These are phyloP conservation scores for Campopleginae sp. DNA, from an alignment of 2,888 invertebrate species.

Conservation along the genomic window DNA sequence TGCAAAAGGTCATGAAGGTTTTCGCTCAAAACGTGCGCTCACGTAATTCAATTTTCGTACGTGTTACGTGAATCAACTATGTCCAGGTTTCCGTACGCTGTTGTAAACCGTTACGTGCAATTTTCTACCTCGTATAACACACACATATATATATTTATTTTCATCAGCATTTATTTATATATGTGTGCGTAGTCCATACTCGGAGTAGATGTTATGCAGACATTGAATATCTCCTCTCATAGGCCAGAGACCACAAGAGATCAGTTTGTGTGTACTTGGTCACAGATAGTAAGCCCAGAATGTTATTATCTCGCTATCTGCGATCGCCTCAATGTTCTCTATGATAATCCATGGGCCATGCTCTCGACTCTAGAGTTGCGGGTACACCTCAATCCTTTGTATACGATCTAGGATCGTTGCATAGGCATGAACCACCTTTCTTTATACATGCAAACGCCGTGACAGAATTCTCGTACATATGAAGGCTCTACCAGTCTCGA, in stretches of 20 bases:
- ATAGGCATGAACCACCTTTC: not conserved
- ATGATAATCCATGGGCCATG: slow-evolving; percentile 42
- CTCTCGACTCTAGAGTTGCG: slow-evolving; percentile 12
- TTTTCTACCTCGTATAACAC: not conserved
- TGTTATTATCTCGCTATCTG: slow-evolving; percentile 55
- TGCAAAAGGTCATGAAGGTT: not conserved
- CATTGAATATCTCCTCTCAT: slow-evolving; percentile 15
- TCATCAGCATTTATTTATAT: not conserved
- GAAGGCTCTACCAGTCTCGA: not conserved
- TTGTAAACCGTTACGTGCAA: slow-evolving; percentile 5
- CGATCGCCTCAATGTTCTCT: slow-evolving; percentile 40
- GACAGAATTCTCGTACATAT: not conserved
- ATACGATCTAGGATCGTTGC: slow-evolving; percentile 2
- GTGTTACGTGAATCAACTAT: not conserved
- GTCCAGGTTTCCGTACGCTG: slow-evolving; percentile 7
- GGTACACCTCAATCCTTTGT: not conserved
- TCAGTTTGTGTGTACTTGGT: not conserved
- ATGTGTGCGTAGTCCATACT: not conserved
- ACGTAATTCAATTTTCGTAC: slow-evolving; percentile 17
- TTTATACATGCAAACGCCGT: not conserved
- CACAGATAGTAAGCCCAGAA: slow-evolving; percentile 12
- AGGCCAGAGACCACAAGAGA: slow-evolving; percentile 6
- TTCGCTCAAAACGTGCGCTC: slow-evolving; percentile 1
- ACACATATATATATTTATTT: not conserved
- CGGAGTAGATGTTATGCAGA: not conserved